Conservation (phyloP, 2,888 invertebrate genomes). For the Sclerodermus sp. region DNA sequence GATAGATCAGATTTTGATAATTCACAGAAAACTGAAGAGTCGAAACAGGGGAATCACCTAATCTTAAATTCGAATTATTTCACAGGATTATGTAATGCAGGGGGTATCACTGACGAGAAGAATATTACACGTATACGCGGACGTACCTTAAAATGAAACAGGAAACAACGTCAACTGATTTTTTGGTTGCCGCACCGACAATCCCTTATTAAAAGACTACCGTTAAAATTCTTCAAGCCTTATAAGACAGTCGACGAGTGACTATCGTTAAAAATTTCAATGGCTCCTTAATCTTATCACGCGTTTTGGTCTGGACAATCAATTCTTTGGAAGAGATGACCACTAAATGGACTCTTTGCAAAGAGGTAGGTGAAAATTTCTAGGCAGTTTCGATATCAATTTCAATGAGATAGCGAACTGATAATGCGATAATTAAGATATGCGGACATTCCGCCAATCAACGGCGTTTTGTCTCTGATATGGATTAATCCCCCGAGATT, state of each 20-base stretch:
- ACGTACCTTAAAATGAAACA: conserved; percentile 18
- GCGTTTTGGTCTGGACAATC: neutral
- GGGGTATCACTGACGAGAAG: too few relatives aligned
- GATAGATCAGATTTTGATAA: too few relatives aligned
- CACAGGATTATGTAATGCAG: too few relatives aligned
- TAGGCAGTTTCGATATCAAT: conserved; percentile 5
- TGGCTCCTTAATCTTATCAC: conserved; percentile 32
- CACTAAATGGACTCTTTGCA: conserved; percentile 12
- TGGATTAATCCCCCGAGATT: conserved; percentile 1
- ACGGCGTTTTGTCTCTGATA: neutral
- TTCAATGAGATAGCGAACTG: neutral
- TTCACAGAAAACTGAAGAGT: too few relatives aligned
- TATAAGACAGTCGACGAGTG: conserved; percentile 21
- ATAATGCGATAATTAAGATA: conserved; percentile 15
- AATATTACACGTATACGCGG: neutral
- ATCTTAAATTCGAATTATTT: too few relatives aligned
- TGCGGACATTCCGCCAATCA: conserved; percentile 14
- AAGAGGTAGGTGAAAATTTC: conserved; percentile 11
- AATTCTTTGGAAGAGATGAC: conserved; percentile 5
- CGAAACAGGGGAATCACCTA: too few relatives aligned
- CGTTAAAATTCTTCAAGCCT: conserved; percentile 14
- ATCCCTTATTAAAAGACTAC: conserved; percentile 13
- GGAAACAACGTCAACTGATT: conserved; percentile 1
- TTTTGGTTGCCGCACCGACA: conserved; percentile 6
- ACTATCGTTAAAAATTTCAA: conserved; percentile 20